Conservation (phyloP, 1,140 invertebrate genomes). For the Aphelinus atriplicis region DNA sequence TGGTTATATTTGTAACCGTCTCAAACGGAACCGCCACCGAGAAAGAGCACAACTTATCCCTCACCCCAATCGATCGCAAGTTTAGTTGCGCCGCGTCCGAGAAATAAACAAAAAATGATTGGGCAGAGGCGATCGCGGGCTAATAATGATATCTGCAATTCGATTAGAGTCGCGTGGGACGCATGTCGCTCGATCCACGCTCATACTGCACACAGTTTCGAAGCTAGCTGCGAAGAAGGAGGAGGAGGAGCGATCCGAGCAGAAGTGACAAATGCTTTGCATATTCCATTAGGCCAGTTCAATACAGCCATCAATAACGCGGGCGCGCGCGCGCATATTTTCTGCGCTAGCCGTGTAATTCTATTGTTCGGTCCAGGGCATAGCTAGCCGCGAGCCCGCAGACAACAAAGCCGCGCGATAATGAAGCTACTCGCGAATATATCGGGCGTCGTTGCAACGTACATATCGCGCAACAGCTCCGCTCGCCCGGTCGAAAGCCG, state of each 20-base stretch:
- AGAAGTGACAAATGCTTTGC: conserved; percentile 5
- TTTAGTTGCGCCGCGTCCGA: too few species aligned
- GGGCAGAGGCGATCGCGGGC: too few species aligned
- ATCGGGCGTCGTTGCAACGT: too few species aligned
- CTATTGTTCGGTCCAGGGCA: neutral
- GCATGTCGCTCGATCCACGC: conserved; percentile 28
- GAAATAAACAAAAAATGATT: too few species aligned
- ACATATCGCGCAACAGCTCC: too few species aligned
- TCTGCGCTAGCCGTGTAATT: neutral
- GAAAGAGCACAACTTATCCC: too few species aligned
- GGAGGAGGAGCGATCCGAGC: neutral
- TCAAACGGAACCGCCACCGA: too few species aligned
- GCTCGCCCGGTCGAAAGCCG: too few species aligned
- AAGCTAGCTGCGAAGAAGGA: neutral
- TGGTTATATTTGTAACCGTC: too few species aligned
- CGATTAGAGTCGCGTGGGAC: too few species aligned
- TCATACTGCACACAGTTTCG: conserved; percentile 52
- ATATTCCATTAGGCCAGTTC: neutral
- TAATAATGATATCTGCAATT: too few species aligned
- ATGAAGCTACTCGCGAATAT: neutral
- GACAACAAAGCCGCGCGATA: neutral
- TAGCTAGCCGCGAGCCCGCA: neutral
- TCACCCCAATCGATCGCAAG: too few species aligned
- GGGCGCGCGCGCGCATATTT: neutral
- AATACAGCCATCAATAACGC: neutral